A percentile compares a stretch with the other conserved stretches of the same genome.
These are phyloP conservation scores for Squalus acanthias DNA, from an alignment of 2,797 vertebrate species.

Conservation along the genomic window DNA sequence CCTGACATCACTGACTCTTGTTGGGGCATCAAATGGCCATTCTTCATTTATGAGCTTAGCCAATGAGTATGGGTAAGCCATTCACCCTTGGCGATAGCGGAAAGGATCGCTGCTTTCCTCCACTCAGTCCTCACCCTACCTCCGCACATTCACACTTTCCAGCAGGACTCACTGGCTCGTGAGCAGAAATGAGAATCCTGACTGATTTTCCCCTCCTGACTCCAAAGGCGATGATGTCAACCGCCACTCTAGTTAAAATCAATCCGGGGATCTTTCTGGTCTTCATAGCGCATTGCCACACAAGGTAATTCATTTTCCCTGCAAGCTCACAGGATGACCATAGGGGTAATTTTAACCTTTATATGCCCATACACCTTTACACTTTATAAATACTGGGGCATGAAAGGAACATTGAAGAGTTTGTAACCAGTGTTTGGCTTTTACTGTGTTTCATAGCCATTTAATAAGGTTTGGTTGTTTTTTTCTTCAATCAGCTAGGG, in stretches of 20 bases:
- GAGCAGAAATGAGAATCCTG: not conserved
- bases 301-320: not conserved
- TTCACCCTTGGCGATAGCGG: not conserved
- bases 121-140: not conserved
- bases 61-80: not conserved
- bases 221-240: not conserved
- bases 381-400: not conserved
- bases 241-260: not conserved
- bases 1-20: not conserved
- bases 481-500: not conserved
- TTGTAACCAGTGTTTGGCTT: not conserved
- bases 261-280: not conserved
- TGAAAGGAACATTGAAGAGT: not conserved
- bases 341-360: not conserved
- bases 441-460: not conserved
- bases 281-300: not conserved
- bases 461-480: not conserved
- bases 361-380: not conserved
- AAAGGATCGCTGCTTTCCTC: not conserved
- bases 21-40: not conserved
- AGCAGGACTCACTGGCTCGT: not conserved
- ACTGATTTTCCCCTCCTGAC: not conserved
- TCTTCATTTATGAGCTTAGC: not conserved
- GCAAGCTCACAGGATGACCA: not conserved
- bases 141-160: too few species aligned